Base-by-base conservation (phyloP, 2,113 vertebrate genomes). In the Cisticola juncidis region DNA sequence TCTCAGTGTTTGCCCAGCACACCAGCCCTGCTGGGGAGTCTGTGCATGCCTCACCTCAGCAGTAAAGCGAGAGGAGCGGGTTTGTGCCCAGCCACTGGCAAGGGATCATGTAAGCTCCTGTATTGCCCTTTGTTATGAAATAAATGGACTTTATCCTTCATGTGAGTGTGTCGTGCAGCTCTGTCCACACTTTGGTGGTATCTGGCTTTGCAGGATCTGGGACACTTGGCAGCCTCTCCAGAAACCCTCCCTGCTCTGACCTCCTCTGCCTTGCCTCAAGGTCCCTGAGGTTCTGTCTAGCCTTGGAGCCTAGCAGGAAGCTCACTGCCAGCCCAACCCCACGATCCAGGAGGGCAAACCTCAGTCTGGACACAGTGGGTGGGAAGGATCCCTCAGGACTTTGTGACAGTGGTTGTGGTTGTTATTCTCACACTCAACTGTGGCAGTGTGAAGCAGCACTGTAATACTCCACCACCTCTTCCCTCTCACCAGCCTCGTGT, bases 381-480 rank as follows among this genome's bases (percentile, higher is more conserved):
- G 3, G 61, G 45, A 76, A 44, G 64, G 68, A 73, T 91, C 73
- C 65, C 28, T 28, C 14, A 85, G 48, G 66, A 33, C 62, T 44
- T 81, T 38, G 50, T 73, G 54, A 11, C 31, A n/a, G 77, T 0
- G 1, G 15, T 2, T 1, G 22, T 5, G 2, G 31, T 38, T 77
- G 13, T 11, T 70, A 40, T 54, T 38, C 24, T 84, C 38, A 17
- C 2, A 2, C 51, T n/a, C n/a, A n/a, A n/a, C n/a, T n/a, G n/a
- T n/a, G n/a, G n/a, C n/a, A n/a, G n/a, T n/a, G n/a, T n/a, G n/a
- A n/a, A n/a, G n/a, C n/a, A n/a, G n/a, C n/a, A n/a, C n/a, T n/a
- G n/a, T n/a, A n/a, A n/a, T n/a, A n/a, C n/a, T 66, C 0, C 0
- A 0, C 28, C 40, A 9, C 21, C 2, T 0, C 35, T 69, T 61